These are phyloP conservation scores for Tetraodon nigroviridis DNA, from an alignment of 2,113 vertebrate genomes.

Conservation along the genomic window DNA sequence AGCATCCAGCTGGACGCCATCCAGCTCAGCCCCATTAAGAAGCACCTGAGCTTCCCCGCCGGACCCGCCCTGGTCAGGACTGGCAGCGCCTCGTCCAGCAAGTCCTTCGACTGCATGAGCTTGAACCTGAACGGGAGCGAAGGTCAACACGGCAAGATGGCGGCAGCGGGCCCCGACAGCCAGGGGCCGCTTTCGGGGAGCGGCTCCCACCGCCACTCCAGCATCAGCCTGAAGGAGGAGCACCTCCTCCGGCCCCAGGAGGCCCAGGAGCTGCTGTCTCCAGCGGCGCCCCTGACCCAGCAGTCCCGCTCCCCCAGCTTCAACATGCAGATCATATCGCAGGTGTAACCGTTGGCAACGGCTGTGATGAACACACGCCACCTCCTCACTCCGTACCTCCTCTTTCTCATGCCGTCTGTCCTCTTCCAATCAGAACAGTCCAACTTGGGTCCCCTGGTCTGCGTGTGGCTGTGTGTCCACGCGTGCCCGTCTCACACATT, in stretches of 20 bases:
- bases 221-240: slow-evolving; percentile 93
- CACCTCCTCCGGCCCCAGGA: slow-evolving; percentile 81
- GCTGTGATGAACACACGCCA: slow-evolving; percentile 22
- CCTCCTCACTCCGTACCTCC: slow-evolving; percentile 8
- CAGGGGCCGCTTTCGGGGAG: slow-evolving; percentile 72
- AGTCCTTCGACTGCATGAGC: slow-evolving; percentile 92
- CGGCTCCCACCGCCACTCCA: slow-evolving; percentile 86
- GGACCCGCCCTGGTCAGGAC: slow-evolving; percentile 85
- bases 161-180: slow-evolving; percentile 72
- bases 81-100: slow-evolving; percentile 93
- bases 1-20: slow-evolving; percentile 75
- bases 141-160: slow-evolving; percentile 55
- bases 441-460: slow-evolving; percentile 20
- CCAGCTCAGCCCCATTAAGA: slow-evolving; percentile 89
- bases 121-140: slow-evolving; percentile 84
- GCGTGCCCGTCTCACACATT: slow-evolving; percentile 15
- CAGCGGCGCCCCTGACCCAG: slow-evolving; percentile 88
- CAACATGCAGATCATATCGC: slow-evolving; percentile 99
- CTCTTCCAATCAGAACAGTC: slow-evolving; percentile 24
- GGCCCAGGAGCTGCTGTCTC: slow-evolving; percentile 81
- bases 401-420: slow-evolving; percentile 25
- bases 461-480: slow-evolving; percentile 14
- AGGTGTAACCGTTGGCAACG: slow-evolving; percentile 78
- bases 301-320: slow-evolving; percentile 98
- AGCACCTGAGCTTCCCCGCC: slow-evolving; percentile 87